Conservation (phyloP, 2,888 invertebrate genomes). For the Trichopoda pennipes region DNA sequence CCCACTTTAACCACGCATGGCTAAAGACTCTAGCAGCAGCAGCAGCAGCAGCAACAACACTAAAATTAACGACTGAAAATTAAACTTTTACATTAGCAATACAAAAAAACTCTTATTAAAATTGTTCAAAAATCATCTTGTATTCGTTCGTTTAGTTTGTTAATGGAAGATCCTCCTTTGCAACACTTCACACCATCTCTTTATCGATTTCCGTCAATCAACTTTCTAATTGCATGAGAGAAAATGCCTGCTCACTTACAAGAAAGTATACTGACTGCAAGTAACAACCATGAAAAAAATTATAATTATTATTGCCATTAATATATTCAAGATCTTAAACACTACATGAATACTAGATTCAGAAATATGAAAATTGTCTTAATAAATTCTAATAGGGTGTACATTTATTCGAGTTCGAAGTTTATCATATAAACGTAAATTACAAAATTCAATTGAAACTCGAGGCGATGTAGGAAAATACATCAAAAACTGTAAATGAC, state of each 20-base stretch:
- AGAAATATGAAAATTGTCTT: not conserved
- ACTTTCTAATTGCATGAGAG: slow-evolving; percentile 78
- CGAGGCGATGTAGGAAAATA: too few relatives aligned
- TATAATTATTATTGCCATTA: slow-evolving; percentile 56
- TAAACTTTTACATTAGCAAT: slow-evolving; percentile 33
- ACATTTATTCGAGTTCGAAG: too few relatives aligned
- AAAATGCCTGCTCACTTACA: slow-evolving; percentile 47
- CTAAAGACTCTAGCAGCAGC: slow-evolving; percentile 14
- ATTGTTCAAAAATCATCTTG: slow-evolving; percentile 31
- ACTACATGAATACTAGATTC: not conserved
- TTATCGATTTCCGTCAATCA: slow-evolving; percentile 70
- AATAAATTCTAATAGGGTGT: too few relatives aligned
- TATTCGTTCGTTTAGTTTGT: slow-evolving; percentile 39
- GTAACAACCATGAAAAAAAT: slow-evolving; percentile 6
- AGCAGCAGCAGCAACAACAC: slow-evolving; percentile 21
- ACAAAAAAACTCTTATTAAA: slow-evolving; percentile 52
- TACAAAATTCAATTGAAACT: too few relatives aligned
- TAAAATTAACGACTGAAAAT: slow-evolving; percentile 36
- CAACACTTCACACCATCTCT: slow-evolving; percentile 61
- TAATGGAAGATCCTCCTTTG: slow-evolving; percentile 60
- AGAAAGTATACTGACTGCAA: not conserved
- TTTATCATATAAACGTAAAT: too few relatives aligned
- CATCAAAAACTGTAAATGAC: too few relatives aligned
- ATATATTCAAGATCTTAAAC: slow-evolving; percentile 40
- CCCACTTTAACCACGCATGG: slow-evolving; percentile 67